Evolutionary conservation across 2,797 vertebrate species (phyloP).

Genomic region (Channa striata): DNA sequence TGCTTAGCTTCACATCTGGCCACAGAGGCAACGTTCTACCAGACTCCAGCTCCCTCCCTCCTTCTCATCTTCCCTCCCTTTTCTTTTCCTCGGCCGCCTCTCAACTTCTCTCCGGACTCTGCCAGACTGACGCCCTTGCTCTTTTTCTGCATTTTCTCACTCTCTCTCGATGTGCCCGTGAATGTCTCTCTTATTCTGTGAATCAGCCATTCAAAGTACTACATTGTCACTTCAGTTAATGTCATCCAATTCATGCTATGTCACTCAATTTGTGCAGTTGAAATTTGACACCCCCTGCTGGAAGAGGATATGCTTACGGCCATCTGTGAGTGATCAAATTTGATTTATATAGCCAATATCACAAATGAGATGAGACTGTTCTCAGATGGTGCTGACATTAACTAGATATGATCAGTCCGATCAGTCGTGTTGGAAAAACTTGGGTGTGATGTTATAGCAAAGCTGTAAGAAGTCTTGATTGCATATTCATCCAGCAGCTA

Average conservation of each 20-base stretch:
- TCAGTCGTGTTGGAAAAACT: background rate
- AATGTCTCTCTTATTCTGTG: constrained; percentile 48
- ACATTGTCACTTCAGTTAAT: constrained; percentile 47
- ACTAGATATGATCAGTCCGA: background rate
- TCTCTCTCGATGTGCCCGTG: constrained; percentile 19
- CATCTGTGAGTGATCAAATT: background rate
- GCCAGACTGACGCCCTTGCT: constrained; percentile 60
- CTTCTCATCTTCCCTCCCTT: constrained; percentile 43
- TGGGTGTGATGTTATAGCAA: background rate
- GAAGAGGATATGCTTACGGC: constrained; percentile 11
- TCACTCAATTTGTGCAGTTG: constrained; percentile 25
- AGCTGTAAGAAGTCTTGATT: background rate
- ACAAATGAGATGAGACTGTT: background rate
- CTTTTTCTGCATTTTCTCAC: constrained; percentile 9
- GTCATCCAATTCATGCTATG: constrained; percentile 1
- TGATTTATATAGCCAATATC: background rate
- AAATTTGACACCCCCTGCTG: constrained; percentile 50
- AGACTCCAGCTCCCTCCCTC: constrained; percentile 62
- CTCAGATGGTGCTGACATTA: constrained; percentile 2
- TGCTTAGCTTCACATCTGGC: constrained; percentile 81
- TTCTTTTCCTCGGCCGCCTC: constrained; percentile 64
- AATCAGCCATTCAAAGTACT: constrained; percentile 51
- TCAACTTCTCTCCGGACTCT: constrained; percentile 67
- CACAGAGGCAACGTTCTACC: constrained; percentile 70
- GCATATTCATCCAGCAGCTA: background rate